Base-by-base conservation (phyloP, 2,797 vertebrate species). In the Scolopax rusticola region DNA sequence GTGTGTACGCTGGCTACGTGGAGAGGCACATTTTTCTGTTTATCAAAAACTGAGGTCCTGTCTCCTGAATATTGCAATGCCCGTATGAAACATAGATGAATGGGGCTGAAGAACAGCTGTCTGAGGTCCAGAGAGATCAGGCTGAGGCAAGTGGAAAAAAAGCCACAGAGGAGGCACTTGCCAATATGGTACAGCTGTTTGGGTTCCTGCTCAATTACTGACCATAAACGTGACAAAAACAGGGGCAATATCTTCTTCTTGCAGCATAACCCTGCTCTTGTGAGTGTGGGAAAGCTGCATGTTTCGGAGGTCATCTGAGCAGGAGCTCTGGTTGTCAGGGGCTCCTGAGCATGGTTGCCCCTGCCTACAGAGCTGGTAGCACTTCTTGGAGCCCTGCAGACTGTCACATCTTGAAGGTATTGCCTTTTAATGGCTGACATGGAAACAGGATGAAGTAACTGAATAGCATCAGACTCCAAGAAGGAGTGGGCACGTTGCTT, bases 1-100 rank as follows among this genome's bases (percentile, higher is more conserved):
- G 25, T 3, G 38, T 36, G 23, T 59, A 59, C 1, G 0, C 20
- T 57, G 71, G 32, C 47, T 45, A 53, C 1, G 3, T 21, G 45
- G n/a, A 60, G 53, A 41, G 19, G 41, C 12, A 28, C 7, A 2
- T 87, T 75, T 65, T 27, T 74, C 11, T 30, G 15, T 68, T 69
- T 41, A 23, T 50, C 13, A 38, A 61, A 60, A 83, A 1, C 17
- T 41, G 32, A 87, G 8, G 14, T 53, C 28, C 7, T 2, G 2
- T 38, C 13, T 77, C 50, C 33, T 48, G 59, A 6, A n/a, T 54
- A 11, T 3, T 14, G 15, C 21, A n/a, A 13, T 33, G 41, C 8
- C 11, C 43, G 4, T 36, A 41, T 51, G 43, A 84, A 65, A 65
- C 1, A 1, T 36, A 43, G 36, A 32, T 69, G 40, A 87, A n/a